phyloP scores from a whole-genome alignment of 2,888 invertebrate genomes.

The Antheraea yamamai region DNA sequence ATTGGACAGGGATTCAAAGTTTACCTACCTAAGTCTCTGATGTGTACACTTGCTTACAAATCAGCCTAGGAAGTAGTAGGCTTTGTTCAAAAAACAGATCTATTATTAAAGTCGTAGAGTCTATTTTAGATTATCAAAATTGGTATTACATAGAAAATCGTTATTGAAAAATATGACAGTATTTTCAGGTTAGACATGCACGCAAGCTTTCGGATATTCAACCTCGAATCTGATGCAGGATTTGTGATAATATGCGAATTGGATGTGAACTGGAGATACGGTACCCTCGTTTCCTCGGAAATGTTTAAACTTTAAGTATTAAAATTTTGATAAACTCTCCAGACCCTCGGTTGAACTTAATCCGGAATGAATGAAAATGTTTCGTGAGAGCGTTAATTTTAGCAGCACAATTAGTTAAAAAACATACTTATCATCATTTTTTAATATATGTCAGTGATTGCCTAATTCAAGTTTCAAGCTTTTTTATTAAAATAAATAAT shows the following conservation, averaged over 20 bases:
- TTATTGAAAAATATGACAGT: slow-evolving; percentile 56
- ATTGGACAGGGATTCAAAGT: slow-evolving; percentile 68
- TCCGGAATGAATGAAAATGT: slow-evolving; percentile 51
- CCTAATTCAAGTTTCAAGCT: neutral
- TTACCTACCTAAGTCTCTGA: slow-evolving; percentile 58
- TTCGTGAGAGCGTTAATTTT: slow-evolving; percentile 63
- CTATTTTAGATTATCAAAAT: slow-evolving; percentile 32
- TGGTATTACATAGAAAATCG: slow-evolving; percentile 27
- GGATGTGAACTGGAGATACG: slow-evolving; percentile 54
- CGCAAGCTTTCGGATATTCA: slow-evolving; percentile 47
- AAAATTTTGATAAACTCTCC: slow-evolving; percentile 66
- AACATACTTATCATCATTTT: neutral
- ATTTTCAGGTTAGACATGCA: slow-evolving; percentile 57
- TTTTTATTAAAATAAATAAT: neutral
- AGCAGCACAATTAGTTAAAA: slow-evolving; percentile 36
- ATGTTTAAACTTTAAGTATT: slow-evolving; percentile 52
- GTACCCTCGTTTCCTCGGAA: slow-evolving; percentile 44
- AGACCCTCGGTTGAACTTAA: slow-evolving; percentile 50
- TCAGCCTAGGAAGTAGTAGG: slow-evolving; percentile 30
- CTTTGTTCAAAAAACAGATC: slow-evolving; percentile 9
- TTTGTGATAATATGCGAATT: slow-evolving; percentile 66
- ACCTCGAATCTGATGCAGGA: slow-evolving; percentile 58
- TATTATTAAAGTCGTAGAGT: slow-evolving; percentile 26
- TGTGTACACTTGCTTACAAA: slow-evolving; percentile 32
- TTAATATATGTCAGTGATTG: neutral